A percentile compares a stretch with the other conserved stretches of the same genome.
These are phyloP conservation scores for Thumatha senex DNA, from an alignment of 2,888 invertebrate genomes.

Conservation along the genomic window DNA sequence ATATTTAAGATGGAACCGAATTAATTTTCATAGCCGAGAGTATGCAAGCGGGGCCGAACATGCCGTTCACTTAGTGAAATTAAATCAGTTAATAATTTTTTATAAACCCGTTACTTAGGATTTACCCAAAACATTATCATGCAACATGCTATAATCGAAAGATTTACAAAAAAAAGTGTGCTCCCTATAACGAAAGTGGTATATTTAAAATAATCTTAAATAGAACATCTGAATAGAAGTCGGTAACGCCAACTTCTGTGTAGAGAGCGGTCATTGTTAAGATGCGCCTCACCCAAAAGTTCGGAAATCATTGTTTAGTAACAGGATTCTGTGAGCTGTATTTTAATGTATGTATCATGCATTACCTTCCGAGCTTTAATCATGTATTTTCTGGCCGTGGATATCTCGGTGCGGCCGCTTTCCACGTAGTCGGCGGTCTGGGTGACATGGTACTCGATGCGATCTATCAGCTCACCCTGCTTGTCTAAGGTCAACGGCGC, in stretches of 20 bases:
- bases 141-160: slow-evolving; percentile 24
- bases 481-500: slow-evolving; percentile 69
- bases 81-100: too few relatives aligned
- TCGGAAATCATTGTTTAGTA: slow-evolving; percentile 23
- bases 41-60: too few relatives aligned
- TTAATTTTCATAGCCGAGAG: too few relatives aligned
- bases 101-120: too few relatives aligned
- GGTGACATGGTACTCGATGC: slow-evolving; percentile 96
- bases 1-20: too few relatives aligned
- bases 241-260: slow-evolving; percentile 5
- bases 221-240: background rate
- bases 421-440: slow-evolving; percentile 93
- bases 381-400: slow-evolving; percentile 91
- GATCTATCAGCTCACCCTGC: slow-evolving; percentile 97
- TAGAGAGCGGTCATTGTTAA: slow-evolving; percentile 19
- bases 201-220: background rate
- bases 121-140: background rate
- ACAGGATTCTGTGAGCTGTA: slow-evolving; percentile 20
- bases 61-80: too few relatives aligned
- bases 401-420: slow-evolving; percentile 90
- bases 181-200: slow-evolving; percentile 6
- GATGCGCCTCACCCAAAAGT: slow-evolving; percentile 24
- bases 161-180: slow-evolving; percentile 3
- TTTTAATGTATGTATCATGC: slow-evolving; percentile 15
- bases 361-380: slow-evolving; percentile 95